Base-by-base conservation (phyloP, 2,797 vertebrate genomes). In the Cossypha polioptera region DNA sequence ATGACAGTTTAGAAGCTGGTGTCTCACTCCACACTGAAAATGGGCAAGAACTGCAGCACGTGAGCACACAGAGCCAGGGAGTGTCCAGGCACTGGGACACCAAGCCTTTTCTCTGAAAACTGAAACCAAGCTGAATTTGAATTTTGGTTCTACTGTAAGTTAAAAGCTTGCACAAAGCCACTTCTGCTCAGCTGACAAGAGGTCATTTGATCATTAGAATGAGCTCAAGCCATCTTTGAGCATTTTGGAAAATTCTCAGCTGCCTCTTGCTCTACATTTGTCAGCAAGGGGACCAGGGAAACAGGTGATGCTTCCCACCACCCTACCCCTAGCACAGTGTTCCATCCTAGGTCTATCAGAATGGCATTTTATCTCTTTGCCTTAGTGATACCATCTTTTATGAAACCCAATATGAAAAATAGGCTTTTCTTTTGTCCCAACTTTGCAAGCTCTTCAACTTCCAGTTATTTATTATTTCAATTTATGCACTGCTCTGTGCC, bases 271-370 rank as follows among this genome's bases (percentile, higher is more conserved):
- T 59, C 45, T 36, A 14, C 6, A 3, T 75, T 58, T 66, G 18
- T 6, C 33, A 58, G 51, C 20, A 65, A 66, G 21, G 5, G 33
- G 7, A 21, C 16, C 58, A 61, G 21, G 20, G 43, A 65, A 48
- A 61, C 7, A 68, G 25, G 17, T 13, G 45, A 83, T 29, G 29
- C 10, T 79, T 83, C 47, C 38, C 25, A 63, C 5, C 47, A 16
- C 9, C 26, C 25, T 13, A 47, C 15, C 9, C 25, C n/a, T 1
- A 16, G 25, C 20, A 47, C 11, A 63, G 22, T 0, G 0, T 3
- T 68, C 28, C 42, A 36, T 77, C 45, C 48, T 11, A n/a, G 10
- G 11, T 71, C 68, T 79, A 7, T 26, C 38, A 40, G 28, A 72
- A 63, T 10, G 16, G 38, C 10, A 66, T 53, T 86, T 72, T 25